Conservation (phyloP, 1,140 invertebrate genomes). For the Hestina assimilis region DNA sequence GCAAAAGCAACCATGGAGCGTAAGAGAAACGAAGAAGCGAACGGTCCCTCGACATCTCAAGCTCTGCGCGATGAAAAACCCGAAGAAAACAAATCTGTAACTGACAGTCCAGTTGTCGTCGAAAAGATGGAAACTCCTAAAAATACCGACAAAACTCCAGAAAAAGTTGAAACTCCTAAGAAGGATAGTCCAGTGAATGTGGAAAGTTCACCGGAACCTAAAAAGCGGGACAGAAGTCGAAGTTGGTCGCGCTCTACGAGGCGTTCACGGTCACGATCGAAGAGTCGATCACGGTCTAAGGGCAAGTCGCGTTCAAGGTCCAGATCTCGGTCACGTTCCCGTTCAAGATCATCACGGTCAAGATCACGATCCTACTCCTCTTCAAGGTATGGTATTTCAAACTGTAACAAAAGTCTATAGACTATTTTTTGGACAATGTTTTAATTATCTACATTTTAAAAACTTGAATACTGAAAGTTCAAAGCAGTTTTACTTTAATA, state of each 20-base stretch:
- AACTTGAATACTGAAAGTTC: too few species aligned
- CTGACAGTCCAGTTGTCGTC: conserved; percentile 22
- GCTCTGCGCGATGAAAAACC: conserved; percentile 7
- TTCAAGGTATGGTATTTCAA: conserved; percentile 64
- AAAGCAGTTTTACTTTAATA: too few species aligned
- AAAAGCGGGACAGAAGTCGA: conserved; percentile 38
- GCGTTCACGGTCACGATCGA: conserved; percentile 60
- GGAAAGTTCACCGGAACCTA: conserved; percentile 50
- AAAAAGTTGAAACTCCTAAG: conserved; percentile 31
- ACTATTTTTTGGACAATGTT: too few species aligned
- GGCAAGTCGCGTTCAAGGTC: too few species aligned
- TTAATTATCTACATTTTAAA: too few species aligned
- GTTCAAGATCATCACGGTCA: conserved; percentile 65
- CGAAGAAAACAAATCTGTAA: conserved; percentile 7
- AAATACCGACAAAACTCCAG: conserved; percentile 38
- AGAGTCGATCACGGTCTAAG: neutral
- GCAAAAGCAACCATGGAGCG: conserved; percentile 65
- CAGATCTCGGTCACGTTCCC: conserved; percentile 27
- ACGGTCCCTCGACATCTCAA: conserved; percentile 53
- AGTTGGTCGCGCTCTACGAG: conserved; percentile 58
- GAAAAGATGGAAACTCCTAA: conserved; percentile 28
- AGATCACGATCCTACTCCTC: conserved; percentile 70
- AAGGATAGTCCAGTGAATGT: conserved; percentile 46
- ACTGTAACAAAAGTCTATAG: too few species aligned
- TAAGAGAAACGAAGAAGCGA: conserved; percentile 38